phyloP scores from a whole-genome alignment of 2,888 invertebrate species.

The Rambutsinella grinnellia region DNA sequence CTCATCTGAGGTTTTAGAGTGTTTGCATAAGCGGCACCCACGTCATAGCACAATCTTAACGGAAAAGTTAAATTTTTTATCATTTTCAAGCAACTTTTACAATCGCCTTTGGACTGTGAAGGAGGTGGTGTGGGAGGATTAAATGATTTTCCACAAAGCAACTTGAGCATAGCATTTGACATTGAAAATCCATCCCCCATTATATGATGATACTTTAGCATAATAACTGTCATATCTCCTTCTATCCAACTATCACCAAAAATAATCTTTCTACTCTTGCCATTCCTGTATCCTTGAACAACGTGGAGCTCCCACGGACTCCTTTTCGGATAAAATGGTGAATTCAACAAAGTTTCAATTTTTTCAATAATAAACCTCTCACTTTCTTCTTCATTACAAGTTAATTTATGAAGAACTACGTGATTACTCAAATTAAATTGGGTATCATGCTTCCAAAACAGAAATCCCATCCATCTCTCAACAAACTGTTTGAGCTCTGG shows the following conservation, averaged over 20 bases:
- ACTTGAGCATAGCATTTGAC: no score
- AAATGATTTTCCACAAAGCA: no score
- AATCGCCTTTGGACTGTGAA: no score
- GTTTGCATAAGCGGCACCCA: no score
- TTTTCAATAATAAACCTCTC: not conserved
- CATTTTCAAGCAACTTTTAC: no score
- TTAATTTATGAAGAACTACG: not conserved
- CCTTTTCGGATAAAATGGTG: not conserved
- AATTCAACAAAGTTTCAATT: not conserved
- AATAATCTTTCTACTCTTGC: not conserved
- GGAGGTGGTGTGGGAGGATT: no score
- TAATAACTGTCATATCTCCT: not conserved
- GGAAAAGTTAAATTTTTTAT: no score
- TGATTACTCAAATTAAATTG: not conserved
- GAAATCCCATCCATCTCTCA: not conserved
- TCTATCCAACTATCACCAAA: not conserved
- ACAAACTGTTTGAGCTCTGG: slow-evolving; percentile 1
- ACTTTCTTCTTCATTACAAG: not conserved
- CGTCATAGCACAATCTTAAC: no score
- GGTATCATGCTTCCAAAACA: slow-evolving; percentile 5
- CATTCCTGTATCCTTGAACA: not conserved
- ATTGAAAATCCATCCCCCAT: not conserved
- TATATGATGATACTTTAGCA: not conserved
- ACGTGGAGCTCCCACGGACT: slow-evolving; percentile 10
- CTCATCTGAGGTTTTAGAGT: no score